Conservation (phyloP, 2,797 vertebrate genomes). For the Propithecus deckenii region DNA sequence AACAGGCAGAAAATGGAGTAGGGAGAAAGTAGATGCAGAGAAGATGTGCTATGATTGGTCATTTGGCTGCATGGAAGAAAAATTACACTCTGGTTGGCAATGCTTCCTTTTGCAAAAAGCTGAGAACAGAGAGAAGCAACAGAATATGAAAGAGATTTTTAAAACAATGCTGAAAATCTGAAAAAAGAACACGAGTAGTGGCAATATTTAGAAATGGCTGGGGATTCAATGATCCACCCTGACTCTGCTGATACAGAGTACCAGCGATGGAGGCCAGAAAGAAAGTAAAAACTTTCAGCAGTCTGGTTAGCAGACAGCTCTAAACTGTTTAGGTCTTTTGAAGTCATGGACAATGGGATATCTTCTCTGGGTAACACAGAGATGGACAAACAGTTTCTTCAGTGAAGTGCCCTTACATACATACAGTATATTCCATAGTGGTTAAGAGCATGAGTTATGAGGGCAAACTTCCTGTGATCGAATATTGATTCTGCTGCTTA, state of each 20-base stretch:
- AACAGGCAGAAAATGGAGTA: conserved; percentile 34
- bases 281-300: not conserved
- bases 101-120: conserved; percentile 43
- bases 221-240: not conserved
- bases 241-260: conserved; percentile 31
- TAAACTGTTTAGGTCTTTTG: not conserved
- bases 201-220: conserved; percentile 9
- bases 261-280: not conserved
- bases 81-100: conserved; percentile 31
- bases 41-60: conserved; percentile 38
- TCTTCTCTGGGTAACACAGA: not conserved
- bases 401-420: not conserved
- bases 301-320: conserved; percentile 23
- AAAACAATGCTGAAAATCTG: conserved; percentile 49
- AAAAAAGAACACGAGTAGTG: not conserved
- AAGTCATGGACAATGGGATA: conserved; percentile 23
- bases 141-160: conserved; percentile 18
- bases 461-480: not conserved
- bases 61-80: conserved; percentile 47
- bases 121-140: conserved; percentile 43
- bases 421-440: not conserved
- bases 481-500: conserved; percentile 26
- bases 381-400: not conserved
- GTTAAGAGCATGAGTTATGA: conserved; percentile 26
- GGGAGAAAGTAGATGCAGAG: not conserved